A percentile compares a stretch with the other conserved stretches of the same genome.
phyloP scores from a whole-genome alignment of 1,140 invertebrate species.

The Zeugodacus cucurbitae region DNA sequence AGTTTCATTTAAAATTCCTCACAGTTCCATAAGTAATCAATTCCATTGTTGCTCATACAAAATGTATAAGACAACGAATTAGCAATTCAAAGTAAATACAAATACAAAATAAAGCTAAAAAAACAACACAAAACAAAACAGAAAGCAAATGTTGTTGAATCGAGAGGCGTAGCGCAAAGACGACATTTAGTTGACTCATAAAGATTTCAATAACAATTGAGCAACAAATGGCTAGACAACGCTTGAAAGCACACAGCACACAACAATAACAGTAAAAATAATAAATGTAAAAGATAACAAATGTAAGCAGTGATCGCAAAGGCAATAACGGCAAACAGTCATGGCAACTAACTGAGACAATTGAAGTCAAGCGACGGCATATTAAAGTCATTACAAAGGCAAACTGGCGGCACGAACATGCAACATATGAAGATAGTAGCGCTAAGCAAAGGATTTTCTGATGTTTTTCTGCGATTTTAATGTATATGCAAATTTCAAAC shows the following conservation, averaged over 20 bases:
- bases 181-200: conserved; percentile 1
- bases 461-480: background rate
- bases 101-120: background rate
- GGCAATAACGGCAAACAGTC: background rate
- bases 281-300: background rate
- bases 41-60: background rate
- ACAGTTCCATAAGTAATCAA: background rate
- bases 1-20: background rate
- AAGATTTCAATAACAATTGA: conserved; percentile 28
- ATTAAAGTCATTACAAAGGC: conserved; percentile 24
- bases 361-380: background rate
- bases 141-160: background rate
- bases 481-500: background rate
- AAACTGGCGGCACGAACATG: background rate
- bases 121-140: background rate
- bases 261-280: background rate
- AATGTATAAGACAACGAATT: background rate
- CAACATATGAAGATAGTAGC: background rate
- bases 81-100: background rate
- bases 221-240: conserved; percentile 13
- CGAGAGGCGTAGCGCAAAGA: background rate
- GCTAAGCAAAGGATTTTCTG: background rate
- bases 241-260: background rate
- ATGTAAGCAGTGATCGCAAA: background rate
- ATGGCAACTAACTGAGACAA: background rate